Percentiles rank a stretch among this genome's conserved stretches.
These are phyloP conservation scores for Formica exsecta DNA, from an alignment of 1,140 invertebrate genomes.

Conservation along the genomic window DNA sequence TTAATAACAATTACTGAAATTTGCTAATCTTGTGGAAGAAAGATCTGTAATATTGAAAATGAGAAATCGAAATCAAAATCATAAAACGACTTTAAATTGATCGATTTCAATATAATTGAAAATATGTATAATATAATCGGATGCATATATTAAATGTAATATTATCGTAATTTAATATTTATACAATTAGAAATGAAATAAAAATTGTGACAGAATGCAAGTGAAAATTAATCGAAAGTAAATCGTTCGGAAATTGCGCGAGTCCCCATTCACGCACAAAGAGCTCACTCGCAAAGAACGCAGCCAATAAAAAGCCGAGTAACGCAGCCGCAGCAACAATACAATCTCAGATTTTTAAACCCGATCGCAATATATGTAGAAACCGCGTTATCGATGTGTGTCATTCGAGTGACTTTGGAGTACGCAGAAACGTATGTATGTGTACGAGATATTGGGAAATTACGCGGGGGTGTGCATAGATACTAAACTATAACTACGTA, in stretches of 20 bases:
- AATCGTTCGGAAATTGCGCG: conserved; percentile 43
- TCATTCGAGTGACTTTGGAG: conserved; percentile 38
- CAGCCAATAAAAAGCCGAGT: conserved; percentile 2
- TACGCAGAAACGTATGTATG: conserved; percentile 16
- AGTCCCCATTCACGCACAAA: conserved; percentile 47
- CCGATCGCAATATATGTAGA: conserved; percentile 34
- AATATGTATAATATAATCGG: background rate
- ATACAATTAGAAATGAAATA: background rate
- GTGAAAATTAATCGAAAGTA: background rate
- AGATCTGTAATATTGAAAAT: background rate
- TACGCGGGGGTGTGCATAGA: conserved; percentile 12
- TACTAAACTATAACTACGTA: conserved; percentile 47
- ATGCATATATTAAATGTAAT: conserved; percentile 1
- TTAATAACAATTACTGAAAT: background rate
- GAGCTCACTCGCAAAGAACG: conserved; percentile 28
- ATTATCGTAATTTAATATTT: background rate
- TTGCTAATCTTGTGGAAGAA: background rate
- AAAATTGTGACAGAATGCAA: background rate
- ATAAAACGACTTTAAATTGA: background rate
- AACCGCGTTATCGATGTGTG: conserved; percentile 38
- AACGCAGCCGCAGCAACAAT: conserved; percentile 3
- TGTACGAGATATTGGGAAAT: conserved; percentile 31
- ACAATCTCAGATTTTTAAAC: conserved; percentile 27
- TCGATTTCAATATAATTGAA: background rate
- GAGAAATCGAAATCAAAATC: background rate